Percentiles rank a stretch among this genome's conserved stretches.
Conservation (phyloP, 2,113 vertebrate species). For the Porphyrio hochstetteri region DNA sequence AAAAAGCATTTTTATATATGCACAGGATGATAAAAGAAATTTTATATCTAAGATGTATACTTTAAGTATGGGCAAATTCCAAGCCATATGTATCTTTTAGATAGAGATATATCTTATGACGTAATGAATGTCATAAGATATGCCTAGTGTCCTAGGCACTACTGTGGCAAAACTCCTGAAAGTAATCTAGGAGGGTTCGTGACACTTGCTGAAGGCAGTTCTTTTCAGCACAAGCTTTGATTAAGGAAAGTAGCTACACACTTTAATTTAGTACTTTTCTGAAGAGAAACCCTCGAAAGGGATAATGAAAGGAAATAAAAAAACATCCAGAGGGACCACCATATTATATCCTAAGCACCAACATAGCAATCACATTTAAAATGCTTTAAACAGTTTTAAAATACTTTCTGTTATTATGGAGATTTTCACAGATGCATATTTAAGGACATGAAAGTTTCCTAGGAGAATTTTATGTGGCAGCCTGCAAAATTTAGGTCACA, state of each 20-base stretch:
- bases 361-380: neutral
- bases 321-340: neutral
- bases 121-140: no score
- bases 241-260: neutral
- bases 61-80: neutral
- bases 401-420: neutral
- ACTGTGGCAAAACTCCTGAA: neutral
- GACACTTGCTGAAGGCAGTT: neutral
- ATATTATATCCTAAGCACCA: neutral
- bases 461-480: neutral
- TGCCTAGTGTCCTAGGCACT: neutral
- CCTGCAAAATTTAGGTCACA: neutral
- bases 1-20: neutral
- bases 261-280: neutral
- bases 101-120: neutral
- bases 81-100: neutral
- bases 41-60: neutral
- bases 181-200: neutral
- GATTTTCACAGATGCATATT: slow-evolving; percentile 3
- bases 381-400: neutral
- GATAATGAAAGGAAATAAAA: neutral
- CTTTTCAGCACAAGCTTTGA: neutral
- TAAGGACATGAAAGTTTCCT: neutral
- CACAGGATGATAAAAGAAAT: neutral
- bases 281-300: neutral